Base-by-base conservation (phyloP, 2,888 invertebrate species). In the Sialis fuliginosa region DNA sequence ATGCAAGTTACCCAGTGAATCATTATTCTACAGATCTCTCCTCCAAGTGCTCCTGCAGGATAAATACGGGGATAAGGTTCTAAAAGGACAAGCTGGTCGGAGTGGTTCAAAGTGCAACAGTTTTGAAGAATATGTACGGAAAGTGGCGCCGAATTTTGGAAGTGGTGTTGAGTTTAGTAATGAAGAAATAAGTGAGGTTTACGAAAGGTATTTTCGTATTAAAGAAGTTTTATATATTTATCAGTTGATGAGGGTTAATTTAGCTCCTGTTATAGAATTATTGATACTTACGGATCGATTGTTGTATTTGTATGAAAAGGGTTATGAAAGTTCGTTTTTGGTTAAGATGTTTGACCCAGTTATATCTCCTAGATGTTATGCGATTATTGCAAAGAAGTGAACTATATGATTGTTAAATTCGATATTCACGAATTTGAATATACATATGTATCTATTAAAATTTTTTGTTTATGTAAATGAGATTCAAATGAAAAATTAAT, bases 301-400 rank as follows among this genome's bases (percentile, higher is more conserved):
- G 39, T 66, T 85, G 55, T 92, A 72, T 70, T 72, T 93, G 33
- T 64, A 74, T 49, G 87, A 89, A 58, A 69, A 69, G 55, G 71
- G 70, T 3, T 69, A 69, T 56, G 57, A 68, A 6, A 66, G 72
- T 50, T 72, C 77, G 12, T 76, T 70, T 66, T 61, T 91, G 49
- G 76, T 88, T 30, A 77, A 80, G 56, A 64, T 92, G 50, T 92
- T 92, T 65, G 83, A 92, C 68, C 83, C 89, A 6, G 70, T 83
- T 1, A 64, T 82, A 49, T 92, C 91, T 1, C 92, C 92, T 4
- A 69, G 91, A 54, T 86, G 84, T 65, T 83, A 82, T 62, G 80
- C 76, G 39, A 71, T 89, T 55, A 67, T 87, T 47, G 78, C 80
- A 53, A 56, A 74, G 40, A 77, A 74, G 30, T 35, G 6, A 32